These are phyloP conservation scores for Stegodyphus dumicola DNA, from an alignment of 1,140 invertebrate genomes.

Conservation along the genomic window DNA sequence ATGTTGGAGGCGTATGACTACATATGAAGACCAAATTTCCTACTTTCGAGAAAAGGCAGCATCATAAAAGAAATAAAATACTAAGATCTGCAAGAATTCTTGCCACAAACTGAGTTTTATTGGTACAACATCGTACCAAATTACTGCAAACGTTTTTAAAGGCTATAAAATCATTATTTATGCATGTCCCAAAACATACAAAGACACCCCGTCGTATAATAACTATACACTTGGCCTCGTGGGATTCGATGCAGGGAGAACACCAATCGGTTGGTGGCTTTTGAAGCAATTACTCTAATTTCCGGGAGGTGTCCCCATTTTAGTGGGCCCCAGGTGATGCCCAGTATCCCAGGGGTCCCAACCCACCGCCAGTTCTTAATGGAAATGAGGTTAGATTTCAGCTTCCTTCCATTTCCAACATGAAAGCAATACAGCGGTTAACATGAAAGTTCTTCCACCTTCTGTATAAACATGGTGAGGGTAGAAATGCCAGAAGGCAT, in stretches of 20 bases:
- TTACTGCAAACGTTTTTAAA: slow-evolving; percentile 17
- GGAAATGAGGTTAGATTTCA: slow-evolving; percentile 6
- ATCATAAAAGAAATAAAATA: background rate
- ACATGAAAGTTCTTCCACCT: slow-evolving; percentile 20
- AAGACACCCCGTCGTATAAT: background rate
- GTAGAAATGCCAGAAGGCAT: background rate
- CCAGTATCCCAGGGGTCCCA: background rate
- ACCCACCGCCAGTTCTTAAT: slow-evolving; percentile 14
- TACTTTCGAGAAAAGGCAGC: no score
- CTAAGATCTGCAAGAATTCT: slow-evolving; percentile 1
- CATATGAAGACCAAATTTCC: no score
- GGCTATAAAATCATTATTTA: slow-evolving; percentile 47
- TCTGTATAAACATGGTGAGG: slow-evolving; percentile 11
- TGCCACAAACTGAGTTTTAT: slow-evolving; percentile 11
- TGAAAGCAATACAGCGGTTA: slow-evolving; percentile 17
- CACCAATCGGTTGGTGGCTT: slow-evolving; percentile 3
- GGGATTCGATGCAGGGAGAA: background rate
- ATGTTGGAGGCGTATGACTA: no score
- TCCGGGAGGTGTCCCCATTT: slow-evolving; percentile 30
- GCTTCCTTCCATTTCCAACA: no score
- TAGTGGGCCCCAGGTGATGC: slow-evolving; percentile 39
- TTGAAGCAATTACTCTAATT: slow-evolving; percentile 36
- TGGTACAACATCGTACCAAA: slow-evolving; percentile 9
- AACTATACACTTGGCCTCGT: background rate
- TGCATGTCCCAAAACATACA: slow-evolving; percentile 1